phyloP scores from a whole-genome alignment of 1,140 invertebrate species.

The Tetranychus urticae region DNA sequence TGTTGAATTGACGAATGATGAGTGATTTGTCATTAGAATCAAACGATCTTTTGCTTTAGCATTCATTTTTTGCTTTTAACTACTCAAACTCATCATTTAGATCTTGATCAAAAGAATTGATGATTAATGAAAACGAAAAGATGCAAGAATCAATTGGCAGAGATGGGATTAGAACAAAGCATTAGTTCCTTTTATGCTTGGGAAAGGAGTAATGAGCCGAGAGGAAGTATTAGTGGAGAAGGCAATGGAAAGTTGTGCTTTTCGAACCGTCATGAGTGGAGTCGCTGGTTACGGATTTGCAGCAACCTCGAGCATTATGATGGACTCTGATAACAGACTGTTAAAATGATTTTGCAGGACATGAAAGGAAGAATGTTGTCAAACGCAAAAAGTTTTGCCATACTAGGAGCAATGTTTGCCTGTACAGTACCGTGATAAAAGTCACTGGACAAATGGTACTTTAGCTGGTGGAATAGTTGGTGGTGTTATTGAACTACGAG shows the following conservation, averaged over 20 bases:
- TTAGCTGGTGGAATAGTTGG: constrained; percentile 18
- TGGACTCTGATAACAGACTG: constrained; percentile 52
- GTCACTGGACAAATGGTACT: constrained; percentile 46
- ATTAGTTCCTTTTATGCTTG: background rate
- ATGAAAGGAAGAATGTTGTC: constrained; percentile 70
- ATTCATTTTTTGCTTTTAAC: too few species aligned
- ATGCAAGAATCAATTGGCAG: too few species aligned
- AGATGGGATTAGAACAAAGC: background rate
- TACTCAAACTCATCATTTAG: too few species aligned
- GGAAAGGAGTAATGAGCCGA: constrained; percentile 24
- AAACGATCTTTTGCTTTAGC: too few species aligned
- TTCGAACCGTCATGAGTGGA: constrained; percentile 71
- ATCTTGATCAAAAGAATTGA: too few species aligned
- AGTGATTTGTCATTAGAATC: too few species aligned
- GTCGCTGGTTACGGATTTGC: constrained; percentile 76
- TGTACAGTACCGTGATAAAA: constrained; percentile 67
- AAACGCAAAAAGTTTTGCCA: constrained; percentile 93
- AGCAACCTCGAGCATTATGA: constrained; percentile 61
- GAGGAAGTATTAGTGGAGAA: constrained; percentile 67
- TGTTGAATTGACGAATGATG: too few species aligned
- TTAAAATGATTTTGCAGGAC: constrained; percentile 56
- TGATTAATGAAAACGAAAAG: too few species aligned
- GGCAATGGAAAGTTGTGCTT: constrained; percentile 68
- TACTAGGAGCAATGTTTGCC: constrained; percentile 76
- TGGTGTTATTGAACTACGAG: constrained; percentile 80